Evolutionary conservation across 2,888 invertebrate genomes (phyloP).

Genomic region (Eilema depressum): DNA sequence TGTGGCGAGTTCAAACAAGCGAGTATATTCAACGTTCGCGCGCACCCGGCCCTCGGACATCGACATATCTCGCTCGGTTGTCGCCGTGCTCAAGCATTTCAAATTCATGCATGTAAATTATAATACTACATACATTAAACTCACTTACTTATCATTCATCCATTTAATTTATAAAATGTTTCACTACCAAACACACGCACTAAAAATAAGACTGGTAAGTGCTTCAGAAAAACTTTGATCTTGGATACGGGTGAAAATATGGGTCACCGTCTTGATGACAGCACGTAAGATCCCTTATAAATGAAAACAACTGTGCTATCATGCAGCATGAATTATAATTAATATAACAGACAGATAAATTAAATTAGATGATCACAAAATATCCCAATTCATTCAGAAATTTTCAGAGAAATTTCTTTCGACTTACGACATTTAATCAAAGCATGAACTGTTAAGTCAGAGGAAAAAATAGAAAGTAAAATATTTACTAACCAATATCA

Average conservation of each 20-base stretch:
- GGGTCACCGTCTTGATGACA: neutral
- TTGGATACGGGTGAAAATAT: neutral
- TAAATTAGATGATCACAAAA: neutral
- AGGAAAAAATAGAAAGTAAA: too few relatives aligned
- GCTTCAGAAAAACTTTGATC: neutral
- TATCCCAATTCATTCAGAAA: neutral
- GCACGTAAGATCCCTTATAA: neutral
- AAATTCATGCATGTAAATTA: constrained; percentile 95
- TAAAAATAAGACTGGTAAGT: neutral
- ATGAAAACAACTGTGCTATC: neutral
- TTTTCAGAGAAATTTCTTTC: neutral
- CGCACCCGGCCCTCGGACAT: constrained; percentile 97
- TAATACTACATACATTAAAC: constrained; percentile 40
- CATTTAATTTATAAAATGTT: neutral
- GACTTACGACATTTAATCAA: neutral
- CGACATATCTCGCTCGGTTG: constrained; percentile 97
- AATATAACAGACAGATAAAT: constrained; percentile 1
- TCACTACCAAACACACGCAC: neutral
- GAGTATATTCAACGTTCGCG: constrained; percentile 95
- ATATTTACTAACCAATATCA: too few relatives aligned
- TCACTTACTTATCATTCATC: neutral
- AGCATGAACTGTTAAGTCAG: neutral
- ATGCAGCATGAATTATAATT: neutral
- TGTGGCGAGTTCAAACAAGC: constrained; percentile 95
- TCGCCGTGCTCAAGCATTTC: constrained; percentile 93